A percentile compares a stretch with the other conserved stretches of the same genome.
These are phyloP conservation scores for Apostichopus parvimensis DNA, from an alignment of 35 echinoderm and acorn worm species.

Conservation along the genomic window DNA sequence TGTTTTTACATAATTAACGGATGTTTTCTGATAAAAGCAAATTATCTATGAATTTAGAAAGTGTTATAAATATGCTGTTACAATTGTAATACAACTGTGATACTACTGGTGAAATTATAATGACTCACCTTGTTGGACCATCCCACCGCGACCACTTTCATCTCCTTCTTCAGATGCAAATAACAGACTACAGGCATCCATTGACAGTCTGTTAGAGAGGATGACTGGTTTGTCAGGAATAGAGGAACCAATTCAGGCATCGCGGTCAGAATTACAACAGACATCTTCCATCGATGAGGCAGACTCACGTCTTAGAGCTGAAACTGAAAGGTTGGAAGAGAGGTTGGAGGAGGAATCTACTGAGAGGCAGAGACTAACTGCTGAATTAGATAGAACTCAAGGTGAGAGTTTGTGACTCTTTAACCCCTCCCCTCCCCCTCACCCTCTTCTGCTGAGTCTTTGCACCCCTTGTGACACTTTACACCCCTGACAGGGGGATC, in stretches of 20 bases:
- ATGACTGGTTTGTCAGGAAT: conserved; percentile 58
- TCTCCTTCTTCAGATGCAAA: conserved; percentile 62
- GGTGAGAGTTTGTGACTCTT: conserved; percentile 43
- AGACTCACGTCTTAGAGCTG: conserved; percentile 54
- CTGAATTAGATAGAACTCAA: conserved; percentile 75
- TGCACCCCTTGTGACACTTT: not conserved
- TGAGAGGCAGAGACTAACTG: conserved; percentile 69
- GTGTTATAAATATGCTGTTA: too few species aligned
- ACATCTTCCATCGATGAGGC: conserved; percentile 54
- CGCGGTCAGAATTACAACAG: conserved; percentile 62
- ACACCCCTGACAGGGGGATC: not conserved
- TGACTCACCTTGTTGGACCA: too few species aligned
- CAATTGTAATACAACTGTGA: too few species aligned
- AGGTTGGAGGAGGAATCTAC: conserved; percentile 69
- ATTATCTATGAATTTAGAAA: too few species aligned
- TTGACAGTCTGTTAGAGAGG: conserved; percentile 77
- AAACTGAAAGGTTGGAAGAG: conserved; percentile 50
- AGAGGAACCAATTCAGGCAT: conserved; percentile 60
- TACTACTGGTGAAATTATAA: too few species aligned
- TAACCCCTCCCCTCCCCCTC: not conserved
- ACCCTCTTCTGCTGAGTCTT: not conserved
- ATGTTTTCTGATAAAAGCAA: too few species aligned
- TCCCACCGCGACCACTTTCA: not conserved
- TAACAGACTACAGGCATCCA: conserved; percentile 72
- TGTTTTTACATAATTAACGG: too few species aligned